These are phyloP conservation scores for Limnephilus lunatus DNA, from an alignment of 2,888 invertebrate genomes.

Conservation along the genomic window DNA sequence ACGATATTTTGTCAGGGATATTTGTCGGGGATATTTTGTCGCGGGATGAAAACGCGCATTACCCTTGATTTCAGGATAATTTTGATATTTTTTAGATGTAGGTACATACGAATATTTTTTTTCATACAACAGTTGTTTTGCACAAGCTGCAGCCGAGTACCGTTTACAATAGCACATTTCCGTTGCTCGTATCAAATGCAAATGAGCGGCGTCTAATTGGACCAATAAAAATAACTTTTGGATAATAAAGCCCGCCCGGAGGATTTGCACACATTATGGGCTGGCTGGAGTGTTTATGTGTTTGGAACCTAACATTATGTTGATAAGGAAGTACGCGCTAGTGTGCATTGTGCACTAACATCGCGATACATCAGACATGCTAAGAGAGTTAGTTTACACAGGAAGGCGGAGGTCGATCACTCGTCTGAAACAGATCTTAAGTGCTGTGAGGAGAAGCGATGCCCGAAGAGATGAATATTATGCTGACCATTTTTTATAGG, in stretches of 20 bases:
- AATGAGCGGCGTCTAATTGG: constrained; percentile 50
- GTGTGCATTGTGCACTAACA: not conserved
- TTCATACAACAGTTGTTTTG: not conserved
- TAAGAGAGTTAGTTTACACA: not conserved
- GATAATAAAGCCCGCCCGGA: constrained; percentile 39
- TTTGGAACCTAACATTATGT: not conserved
- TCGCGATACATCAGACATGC: not conserved
- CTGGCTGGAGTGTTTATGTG: not conserved
- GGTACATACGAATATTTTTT: not conserved
- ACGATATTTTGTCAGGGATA: too few relatives aligned
- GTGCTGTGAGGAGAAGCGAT: not conserved
- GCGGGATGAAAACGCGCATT: too few relatives aligned
- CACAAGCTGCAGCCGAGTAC: not conserved
- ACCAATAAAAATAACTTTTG: constrained; percentile 49
- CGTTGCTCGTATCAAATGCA: constrained; percentile 39
- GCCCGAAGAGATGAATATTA: not conserved
- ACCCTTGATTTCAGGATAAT: not conserved
- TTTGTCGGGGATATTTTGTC: too few relatives aligned
- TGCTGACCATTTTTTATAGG: too few relatives aligned
- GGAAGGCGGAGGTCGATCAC: not conserved
- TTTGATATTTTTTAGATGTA: not conserved
- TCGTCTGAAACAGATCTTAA: not conserved
- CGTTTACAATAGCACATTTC: constrained; percentile 26
- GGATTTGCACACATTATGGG: constrained; percentile 21
- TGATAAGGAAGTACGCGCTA: not conserved